A percentile compares a stretch with the other conserved stretches of the same genome.
These are phyloP conservation scores for Atherinomorus stipes DNA, from an alignment of 2,113 vertebrate genomes.

Conservation along the genomic window DNA sequence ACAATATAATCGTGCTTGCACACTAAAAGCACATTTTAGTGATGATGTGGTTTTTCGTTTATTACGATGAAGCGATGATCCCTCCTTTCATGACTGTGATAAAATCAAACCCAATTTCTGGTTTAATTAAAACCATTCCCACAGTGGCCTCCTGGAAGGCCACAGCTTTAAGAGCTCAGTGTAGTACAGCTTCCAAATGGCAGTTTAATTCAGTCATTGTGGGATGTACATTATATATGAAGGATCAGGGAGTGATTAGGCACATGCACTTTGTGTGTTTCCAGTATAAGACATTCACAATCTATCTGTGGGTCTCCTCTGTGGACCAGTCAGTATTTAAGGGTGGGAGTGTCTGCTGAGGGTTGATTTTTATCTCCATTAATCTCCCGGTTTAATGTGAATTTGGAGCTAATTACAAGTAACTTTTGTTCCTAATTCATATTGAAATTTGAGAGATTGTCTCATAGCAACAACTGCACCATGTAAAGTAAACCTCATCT, in stretches of 20 bases:
- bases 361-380: conserved; percentile 3
- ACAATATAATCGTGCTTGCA: neutral
- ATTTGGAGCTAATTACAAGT: neutral
- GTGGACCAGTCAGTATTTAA: no score
- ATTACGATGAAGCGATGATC: conserved; percentile 56
- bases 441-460: conserved; percentile 3
- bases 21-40: neutral
- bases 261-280: neutral
- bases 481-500: neutral
- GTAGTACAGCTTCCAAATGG: conserved; percentile 66
- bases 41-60: conserved; percentile 46
- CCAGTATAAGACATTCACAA: neutral
- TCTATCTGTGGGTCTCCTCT: no score
- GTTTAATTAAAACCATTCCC: conserved; percentile 76
- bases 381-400: conserved; percentile 1
- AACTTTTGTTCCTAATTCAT: conserved; percentile 2
- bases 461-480: conserved; percentile 1
- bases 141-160: conserved; percentile 48
- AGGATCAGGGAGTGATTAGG: conserved; percentile 4
- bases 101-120: conserved; percentile 76
- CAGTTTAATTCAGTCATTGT: conserved; percentile 60
- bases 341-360: neutral
- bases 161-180: conserved; percentile 67
- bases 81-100: conserved; percentile 59
- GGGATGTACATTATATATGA: conserved; percentile 28